Base-by-base conservation (phyloP, 2,888 invertebrate genomes). In the Tipula vernalis region DNA sequence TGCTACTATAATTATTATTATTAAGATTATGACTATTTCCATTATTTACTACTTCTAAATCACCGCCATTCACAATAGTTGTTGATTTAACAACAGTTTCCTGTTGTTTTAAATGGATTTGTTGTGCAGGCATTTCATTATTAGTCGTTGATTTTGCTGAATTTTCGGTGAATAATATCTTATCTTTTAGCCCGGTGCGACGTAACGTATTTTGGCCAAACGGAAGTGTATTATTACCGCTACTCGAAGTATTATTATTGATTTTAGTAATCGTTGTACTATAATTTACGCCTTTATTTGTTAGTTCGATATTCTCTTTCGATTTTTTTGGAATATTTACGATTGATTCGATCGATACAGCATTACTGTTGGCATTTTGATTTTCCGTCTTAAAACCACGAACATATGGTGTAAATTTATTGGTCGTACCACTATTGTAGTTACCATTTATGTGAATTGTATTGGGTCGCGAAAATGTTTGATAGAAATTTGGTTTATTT, bases 141-240 rank as follows among this genome's bases (percentile, higher is more conserved):
- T 28, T 71, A 5, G 71, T 18, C 0, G 71, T 18, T 10, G 18
- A 10, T 28, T 28, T 18, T 12, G 13, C 10, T 10, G 12, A 2
- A 83, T 87, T 87, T 13, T 86, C 87, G 41, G n/a, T 36, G 36
- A 90, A 90, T 86, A 91, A 87, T 87, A 91, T 91, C 88, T 91
- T 91, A 87, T 92, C 91, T 87, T 91, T 91, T 36, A 91, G 89
- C 5, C 93, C 93, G 0, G 93, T 93, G 87, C 92, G 90, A n/a
- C 92, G 90, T 87, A 93, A 89, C 1, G 91, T 92, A 10, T 90
- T 90, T 88, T 93, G 93, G 0, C 92, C 92, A 89, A 93, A 93
- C 57, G 89, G 90, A 42, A 90, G 18, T 88, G 87, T 90, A 90
- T 41, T 90, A 90, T 41, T 88, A 89, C 88, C 90, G 3, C 15